Conservation (phyloP, 2,113 vertebrate species). For the Calidris pugnax region DNA sequence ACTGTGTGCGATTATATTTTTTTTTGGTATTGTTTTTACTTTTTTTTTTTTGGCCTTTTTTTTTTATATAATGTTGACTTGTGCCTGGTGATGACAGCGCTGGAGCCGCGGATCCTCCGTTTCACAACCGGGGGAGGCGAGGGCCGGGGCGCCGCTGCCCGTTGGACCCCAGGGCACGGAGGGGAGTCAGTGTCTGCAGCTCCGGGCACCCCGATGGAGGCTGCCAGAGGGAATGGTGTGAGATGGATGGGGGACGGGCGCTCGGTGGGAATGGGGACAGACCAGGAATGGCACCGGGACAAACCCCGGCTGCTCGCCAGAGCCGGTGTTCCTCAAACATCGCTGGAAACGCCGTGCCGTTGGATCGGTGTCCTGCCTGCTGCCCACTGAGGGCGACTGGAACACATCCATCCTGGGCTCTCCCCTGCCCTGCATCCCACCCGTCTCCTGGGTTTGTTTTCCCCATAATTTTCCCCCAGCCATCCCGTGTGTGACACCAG, state of each 20-base stretch:
- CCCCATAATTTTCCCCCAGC: not conserved
- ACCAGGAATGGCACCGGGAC: not conserved
- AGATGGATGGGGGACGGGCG: not conserved
- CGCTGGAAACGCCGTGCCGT: not conserved
- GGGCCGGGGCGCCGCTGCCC: not conserved
- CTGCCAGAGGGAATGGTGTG: not conserved
- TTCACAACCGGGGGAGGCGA: not conserved
- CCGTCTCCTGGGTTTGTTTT: not conserved
- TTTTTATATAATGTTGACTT: not conserved
- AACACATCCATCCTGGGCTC: accelerated
- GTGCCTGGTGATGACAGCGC: not conserved
- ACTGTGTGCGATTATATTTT: too few relatives aligned
- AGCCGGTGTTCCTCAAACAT: not conserved
- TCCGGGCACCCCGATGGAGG: not conserved
- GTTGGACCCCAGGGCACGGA: not conserved
- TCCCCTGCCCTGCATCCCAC: accelerated
- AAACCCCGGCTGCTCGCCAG: accelerated
- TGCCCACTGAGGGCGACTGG: not conserved
- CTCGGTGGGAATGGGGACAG: not conserved
- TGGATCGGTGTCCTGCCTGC: not conserved
- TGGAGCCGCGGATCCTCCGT: not conserved
- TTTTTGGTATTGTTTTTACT: not conserved
- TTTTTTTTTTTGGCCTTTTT: not conserved
- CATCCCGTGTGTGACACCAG: accelerated
- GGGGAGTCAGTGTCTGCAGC: not conserved